These are phyloP conservation scores for Drosophila emarginata DNA, from an alignment of 2,888 invertebrate species.

Conservation along the genomic window DNA sequence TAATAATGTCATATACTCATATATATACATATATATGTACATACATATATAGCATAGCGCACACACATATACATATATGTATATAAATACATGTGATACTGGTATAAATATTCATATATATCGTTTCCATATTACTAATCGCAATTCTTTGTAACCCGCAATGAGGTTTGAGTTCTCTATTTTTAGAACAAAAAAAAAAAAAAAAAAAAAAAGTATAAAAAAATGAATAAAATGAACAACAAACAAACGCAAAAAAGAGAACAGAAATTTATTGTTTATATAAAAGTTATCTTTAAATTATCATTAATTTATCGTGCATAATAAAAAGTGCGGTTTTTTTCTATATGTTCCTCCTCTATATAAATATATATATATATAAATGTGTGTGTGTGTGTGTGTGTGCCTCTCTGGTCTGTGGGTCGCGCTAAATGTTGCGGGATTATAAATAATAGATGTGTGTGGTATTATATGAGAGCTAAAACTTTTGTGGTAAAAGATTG, in stretches of 20 bases:
- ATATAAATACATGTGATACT: conserved; percentile 10
- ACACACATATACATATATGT: neutral
- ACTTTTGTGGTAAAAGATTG: conserved; percentile 6
- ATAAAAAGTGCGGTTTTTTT: conserved; percentile 42
- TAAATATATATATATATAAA: no score
- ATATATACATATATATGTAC: conserved; percentile 10
- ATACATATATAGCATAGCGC: conserved; percentile 12
- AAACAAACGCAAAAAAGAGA: conserved; percentile 27
- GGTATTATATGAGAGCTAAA: conserved; percentile 18
- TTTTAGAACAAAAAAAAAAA: conserved; percentile 38
- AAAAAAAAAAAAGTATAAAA: neutral
- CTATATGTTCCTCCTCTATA: conserved; percentile 12
- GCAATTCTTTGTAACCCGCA: conserved; percentile 21
- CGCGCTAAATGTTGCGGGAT: conserved; percentile 35
- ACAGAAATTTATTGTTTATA: conserved; percentile 64
- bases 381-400: conserved; percentile 11
- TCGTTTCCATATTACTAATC: conserved; percentile 46
- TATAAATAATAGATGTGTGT: conserved; percentile 43
- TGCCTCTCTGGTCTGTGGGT: conserved; percentile 22
- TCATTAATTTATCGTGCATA: conserved; percentile 68
- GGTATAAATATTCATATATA: conserved; percentile 9
- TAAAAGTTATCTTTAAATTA: conserved; percentile 72
- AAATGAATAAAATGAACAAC: conserved; percentile 14
- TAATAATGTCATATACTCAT: conserved; percentile 22
- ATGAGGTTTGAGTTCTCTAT: conserved; percentile 42